These are phyloP conservation scores for Erithacus rubecula DNA, from an alignment of 2,797 vertebrate species.

Conservation along the genomic window DNA sequence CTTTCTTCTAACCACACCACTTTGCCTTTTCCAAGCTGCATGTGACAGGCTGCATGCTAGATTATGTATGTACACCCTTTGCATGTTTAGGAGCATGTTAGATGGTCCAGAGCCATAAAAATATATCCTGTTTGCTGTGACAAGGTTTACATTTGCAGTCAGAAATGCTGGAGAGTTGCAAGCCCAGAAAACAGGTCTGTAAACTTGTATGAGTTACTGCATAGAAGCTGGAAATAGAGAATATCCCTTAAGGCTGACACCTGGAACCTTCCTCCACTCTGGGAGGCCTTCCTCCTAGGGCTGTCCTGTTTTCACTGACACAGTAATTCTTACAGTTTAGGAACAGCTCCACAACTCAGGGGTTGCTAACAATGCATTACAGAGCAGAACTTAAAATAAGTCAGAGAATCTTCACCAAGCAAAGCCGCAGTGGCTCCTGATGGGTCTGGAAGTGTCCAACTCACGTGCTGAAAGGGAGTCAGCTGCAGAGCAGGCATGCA, in stretches of 20 bases:
- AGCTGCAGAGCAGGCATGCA: not conserved
- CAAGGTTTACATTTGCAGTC: not conserved
- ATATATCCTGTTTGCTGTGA: not conserved
- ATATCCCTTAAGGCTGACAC: not conserved
- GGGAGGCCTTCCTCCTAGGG: not conserved
- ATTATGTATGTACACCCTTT: not conserved
- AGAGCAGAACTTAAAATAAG: not conserved
- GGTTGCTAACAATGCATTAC: not conserved
- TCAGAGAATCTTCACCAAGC: not conserved
- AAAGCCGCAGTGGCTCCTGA: rapidly evolving
- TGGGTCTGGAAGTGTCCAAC: not conserved
- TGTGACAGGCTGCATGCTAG: not conserved
- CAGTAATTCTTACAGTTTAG: not conserved
- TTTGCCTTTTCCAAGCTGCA: not conserved
- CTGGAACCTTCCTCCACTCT: not conserved
- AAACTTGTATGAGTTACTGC: not conserved
- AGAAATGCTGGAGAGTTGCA: not conserved
- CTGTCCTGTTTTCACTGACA: not conserved
- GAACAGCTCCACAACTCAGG: not conserved
- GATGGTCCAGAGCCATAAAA: not conserved
- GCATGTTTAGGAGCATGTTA: not conserved
- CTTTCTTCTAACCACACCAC: not conserved
- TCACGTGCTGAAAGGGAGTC: not conserved
- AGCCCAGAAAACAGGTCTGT: not conserved
- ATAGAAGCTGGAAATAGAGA: not conserved